phyloP scores from a whole-genome alignment of 2,888 invertebrate genomes.

The Troides helena region DNA sequence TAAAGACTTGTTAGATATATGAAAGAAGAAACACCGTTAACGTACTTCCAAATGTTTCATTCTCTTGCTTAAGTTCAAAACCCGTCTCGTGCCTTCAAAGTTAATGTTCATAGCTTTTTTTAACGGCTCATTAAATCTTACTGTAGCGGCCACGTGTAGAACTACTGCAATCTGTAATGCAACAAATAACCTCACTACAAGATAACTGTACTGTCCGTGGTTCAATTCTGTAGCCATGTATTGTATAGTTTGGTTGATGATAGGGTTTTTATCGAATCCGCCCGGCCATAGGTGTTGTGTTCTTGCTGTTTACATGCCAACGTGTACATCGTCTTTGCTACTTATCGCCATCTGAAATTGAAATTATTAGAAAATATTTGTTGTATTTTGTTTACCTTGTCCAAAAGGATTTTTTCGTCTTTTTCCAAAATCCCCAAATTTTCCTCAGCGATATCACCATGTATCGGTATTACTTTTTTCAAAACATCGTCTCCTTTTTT shows the following conservation, averaged over 20 bases:
- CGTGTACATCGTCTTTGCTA: too few relatives aligned
- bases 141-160: slow-evolving; percentile 53
- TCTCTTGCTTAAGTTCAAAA: slow-evolving; percentile 44
- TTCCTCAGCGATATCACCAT: slow-evolving; percentile 87
- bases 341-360: too few relatives aligned
- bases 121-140: slow-evolving; percentile 49
- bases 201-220: too few relatives aligned
- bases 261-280: too few relatives aligned
- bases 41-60: slow-evolving; percentile 51
- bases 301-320: too few relatives aligned
- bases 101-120: slow-evolving; percentile 45
- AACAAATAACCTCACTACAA: too few relatives aligned
- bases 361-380: too few relatives aligned
- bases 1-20: too few relatives aligned
- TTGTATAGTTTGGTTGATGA: too few relatives aligned
- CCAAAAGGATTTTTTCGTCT: slow-evolving; percentile 60
- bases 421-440: slow-evolving; percentile 85
- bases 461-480: slow-evolving; percentile 84
- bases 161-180: slow-evolving; percentile 62
- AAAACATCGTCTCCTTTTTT: slow-evolving; percentile 81
- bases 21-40: background rate
- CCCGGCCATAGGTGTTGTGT: too few relatives aligned
- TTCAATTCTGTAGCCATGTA: too few relatives aligned
- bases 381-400: slow-evolving; percentile 39
- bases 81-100: slow-evolving; percentile 47